Percentiles rank a stretch among this genome's conserved stretches.
phyloP scores from a whole-genome alignment of 2,113 vertebrate genomes.

The Heloderma charlesbogerti region DNA sequence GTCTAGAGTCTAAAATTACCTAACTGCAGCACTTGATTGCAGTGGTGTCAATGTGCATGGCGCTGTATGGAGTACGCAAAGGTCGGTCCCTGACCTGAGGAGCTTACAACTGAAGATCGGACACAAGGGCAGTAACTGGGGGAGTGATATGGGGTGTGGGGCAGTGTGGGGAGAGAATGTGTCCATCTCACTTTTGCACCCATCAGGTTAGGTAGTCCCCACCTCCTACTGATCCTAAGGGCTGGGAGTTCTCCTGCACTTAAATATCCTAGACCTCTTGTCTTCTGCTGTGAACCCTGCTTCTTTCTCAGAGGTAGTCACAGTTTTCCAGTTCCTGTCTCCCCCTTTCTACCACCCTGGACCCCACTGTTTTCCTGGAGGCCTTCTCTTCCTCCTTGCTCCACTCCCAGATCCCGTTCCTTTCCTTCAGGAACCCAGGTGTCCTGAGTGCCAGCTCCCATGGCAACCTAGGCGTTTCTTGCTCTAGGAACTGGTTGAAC shows the following conservation, averaged over 20 bases:
- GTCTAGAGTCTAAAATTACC: no score
- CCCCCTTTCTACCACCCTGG: no score
- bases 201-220: background rate
- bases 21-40: background rate
- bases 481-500: background rate
- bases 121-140: background rate
- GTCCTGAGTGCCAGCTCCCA: no score
- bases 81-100: background rate
- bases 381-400: background rate
- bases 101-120: background rate
- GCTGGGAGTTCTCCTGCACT: background rate
- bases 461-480: constrained; percentile 2
- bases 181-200: no score
- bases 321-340: background rate
- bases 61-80: background rate
- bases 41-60: background rate
- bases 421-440: background rate
- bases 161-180: background rate
- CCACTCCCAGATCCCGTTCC: background rate
- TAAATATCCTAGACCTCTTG: background rate
- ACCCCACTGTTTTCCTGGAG: no score
- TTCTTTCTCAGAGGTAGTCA: background rate
- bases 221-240: background rate
- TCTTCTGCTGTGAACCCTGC: background rate
- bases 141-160: no score